Evolutionary conservation across 2,888 invertebrate genomes (phyloP).

Genomic region (Harpagoxenus sublaevis): DNA sequence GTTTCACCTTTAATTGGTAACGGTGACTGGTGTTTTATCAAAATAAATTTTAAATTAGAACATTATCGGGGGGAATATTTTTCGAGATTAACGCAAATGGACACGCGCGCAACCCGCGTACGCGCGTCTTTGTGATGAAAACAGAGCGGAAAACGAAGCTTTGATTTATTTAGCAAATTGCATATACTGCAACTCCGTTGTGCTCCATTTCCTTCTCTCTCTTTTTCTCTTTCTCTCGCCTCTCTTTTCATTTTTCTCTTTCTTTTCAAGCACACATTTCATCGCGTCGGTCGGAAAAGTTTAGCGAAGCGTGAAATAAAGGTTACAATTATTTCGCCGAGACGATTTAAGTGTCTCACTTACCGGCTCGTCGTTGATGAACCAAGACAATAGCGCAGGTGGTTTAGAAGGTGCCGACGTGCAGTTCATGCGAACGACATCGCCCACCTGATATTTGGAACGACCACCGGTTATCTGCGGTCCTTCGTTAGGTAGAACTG

Average conservation of each 20-base stretch:
- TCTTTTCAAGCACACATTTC: slow-evolving; percentile 32
- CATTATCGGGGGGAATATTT: slow-evolving; percentile 34
- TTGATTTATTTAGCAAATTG: slow-evolving; percentile 55
- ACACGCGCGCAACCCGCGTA: slow-evolving; percentile 8
- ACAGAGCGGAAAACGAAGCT: slow-evolving; percentile 36
- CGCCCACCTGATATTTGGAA: slow-evolving; percentile 88
- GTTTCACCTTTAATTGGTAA: slow-evolving; percentile 39
- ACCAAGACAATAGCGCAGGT: slow-evolving; percentile 88
- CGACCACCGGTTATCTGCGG: slow-evolving; percentile 89
- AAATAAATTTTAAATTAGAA: slow-evolving; percentile 53
- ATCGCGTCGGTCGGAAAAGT: slow-evolving; percentile 32
- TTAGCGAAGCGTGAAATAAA: slow-evolving; percentile 40
- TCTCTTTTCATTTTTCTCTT: not conserved
- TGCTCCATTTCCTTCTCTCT: not conserved
- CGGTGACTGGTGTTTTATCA: slow-evolving; percentile 15
- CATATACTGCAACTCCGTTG: slow-evolving; percentile 22
- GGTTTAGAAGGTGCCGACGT: slow-evolving; percentile 89
- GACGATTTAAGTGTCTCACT: slow-evolving; percentile 66
- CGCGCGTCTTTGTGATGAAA: slow-evolving; percentile 34
- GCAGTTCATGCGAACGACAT: slow-evolving; percentile 89
- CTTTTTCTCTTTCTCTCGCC: not conserved
- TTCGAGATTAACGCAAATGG: slow-evolving; percentile 48
- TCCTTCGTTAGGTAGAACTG: slow-evolving; percentile 89
- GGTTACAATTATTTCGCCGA: slow-evolving; percentile 44
- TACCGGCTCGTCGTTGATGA: slow-evolving; percentile 88